Evolutionary conservation across 2,113 vertebrate species (phyloP).

Genomic region (Deroptyus accipitrinus): DNA sequence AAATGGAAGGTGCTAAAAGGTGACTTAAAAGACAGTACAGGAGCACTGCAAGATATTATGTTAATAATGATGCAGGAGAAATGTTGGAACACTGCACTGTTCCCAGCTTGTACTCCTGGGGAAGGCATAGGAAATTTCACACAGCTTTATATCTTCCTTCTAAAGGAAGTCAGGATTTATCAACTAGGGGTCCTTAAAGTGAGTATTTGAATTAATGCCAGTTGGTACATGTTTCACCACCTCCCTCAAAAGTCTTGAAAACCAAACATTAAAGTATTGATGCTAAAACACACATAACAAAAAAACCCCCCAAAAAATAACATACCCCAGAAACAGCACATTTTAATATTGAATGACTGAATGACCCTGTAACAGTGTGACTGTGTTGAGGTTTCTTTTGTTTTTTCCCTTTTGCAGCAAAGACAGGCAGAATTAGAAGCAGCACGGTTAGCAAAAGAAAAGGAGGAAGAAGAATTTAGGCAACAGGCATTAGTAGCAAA

Average conservation of each 20-base stretch:
- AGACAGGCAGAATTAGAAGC: conserved; percentile 91
- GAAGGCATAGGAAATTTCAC: not conserved
- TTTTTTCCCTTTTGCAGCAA: conserved; percentile 74
- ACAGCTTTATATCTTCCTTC: rapidly evolving
- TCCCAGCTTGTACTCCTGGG: not conserved
- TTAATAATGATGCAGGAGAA: not conserved
- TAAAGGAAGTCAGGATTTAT: not conserved
- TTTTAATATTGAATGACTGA: not conserved
- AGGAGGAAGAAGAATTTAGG: conserved; percentile 92
- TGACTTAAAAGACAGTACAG: not conserved
- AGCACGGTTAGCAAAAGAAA: conserved; percentile 88
- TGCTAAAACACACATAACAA: not conserved
- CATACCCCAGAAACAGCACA: not conserved
- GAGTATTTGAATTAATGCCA: not conserved
- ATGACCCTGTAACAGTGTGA: not conserved
- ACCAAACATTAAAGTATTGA: not conserved
- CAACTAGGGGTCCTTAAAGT: not conserved
- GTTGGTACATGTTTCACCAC: not conserved
- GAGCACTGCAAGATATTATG: not conserved
- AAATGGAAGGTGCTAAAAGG: not conserved
- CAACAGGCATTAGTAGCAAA: conserved; percentile 89
- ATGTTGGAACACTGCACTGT: not conserved
- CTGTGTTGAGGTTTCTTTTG: not conserved
- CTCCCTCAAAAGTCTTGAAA: not conserved
- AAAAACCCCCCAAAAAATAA: not conserved